Base-by-base conservation (phyloP, 2,113 vertebrate genomes). In the Sylvilagus bachmani region DNA sequence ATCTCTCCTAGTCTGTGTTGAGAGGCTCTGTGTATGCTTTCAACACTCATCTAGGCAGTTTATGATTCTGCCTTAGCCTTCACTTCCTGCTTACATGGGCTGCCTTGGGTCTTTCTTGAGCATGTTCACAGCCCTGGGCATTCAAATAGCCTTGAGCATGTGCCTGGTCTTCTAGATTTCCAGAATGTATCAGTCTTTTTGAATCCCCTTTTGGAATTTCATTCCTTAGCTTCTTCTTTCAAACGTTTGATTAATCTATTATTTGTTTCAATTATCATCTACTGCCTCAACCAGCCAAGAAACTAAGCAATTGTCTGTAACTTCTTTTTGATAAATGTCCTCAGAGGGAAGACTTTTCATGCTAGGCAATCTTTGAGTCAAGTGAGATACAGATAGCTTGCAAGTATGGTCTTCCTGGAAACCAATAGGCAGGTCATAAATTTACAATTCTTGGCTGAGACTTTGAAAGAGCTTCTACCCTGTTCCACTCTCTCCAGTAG, bases 271-370 rank as follows among this genome's bases (percentile, higher is more conserved):
- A 55, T 62, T 91, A 17, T 91, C 87, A 92, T 71, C 36, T 38
- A 89, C 53, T 75, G 25, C 31, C 44, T 80, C 22, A 93, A 81
- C 73, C 10, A 66, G 66, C 77, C 31, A 73, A 71, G 53, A 94
- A 92, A 55, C 17, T 92, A 85, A 93, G 19, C 77, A 92, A 87
- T 77, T 78, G 4, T 83, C 86, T 96, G 12, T 87, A 93, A 87
- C 84, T 90, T 49, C 9, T 94, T 93, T 94, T 95, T 77, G 53
- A 81, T 90, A 73, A 82, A 78, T 94, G n/a, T 90, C 73, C 21
- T 4, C 36, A n/a, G 22, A 14, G 31, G 51, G 84, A 77, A 61
- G 13, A 14, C 24, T 94, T 90, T 87, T 88, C 29, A 90, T 16
- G 36, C 4, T 64, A 9, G 33, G 5, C 25, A 86, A 94, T 71